Base-by-base conservation (phyloP, 2,113 vertebrate species). In the Ia io region DNA sequence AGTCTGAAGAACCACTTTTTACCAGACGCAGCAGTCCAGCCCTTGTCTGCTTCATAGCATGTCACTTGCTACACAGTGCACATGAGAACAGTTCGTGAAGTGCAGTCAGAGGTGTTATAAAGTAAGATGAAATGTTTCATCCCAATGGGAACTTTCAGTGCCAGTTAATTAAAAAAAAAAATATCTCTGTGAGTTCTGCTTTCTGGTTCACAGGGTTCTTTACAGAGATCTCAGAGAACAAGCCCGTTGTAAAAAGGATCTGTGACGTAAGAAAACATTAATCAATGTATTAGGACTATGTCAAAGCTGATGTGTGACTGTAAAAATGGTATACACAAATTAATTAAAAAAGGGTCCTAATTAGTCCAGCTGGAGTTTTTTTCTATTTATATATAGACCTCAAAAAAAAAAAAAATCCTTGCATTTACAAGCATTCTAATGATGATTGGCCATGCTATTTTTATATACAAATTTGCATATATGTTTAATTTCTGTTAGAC, bases 401-500 rank as follows among this genome's bases (percentile, higher is more conserved):
- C 94, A 98, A 98, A 98, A 97, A 97, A 95, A 96, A 97, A 97
- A 97, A 97, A 98, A 98, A 97, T 76, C 93, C 97, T 98, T 96
- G 98, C 92, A 98, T 96, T 96, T 96, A 98, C 88, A 98, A 97
- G 97, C 97, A 97, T 97, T 98, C 98, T 98, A 98, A 96, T 94
- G 97, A 98, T 97, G 96, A 95, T 96, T 96, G 97, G 95, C 95
- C 97, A 98, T 98, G 97, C 97, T 97, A 96, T 85, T 96, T 98
- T 98, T 98, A 97, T 98, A 98, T 97, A 98, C 83, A 98, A 98
- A 98, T 98, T 98, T 98, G 98, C 98, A 98, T 98, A 98, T 98
- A 97, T 98, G 96, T 97, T 97, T 98, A 96, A 97, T 97, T 98
- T 70, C 65, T 96, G 88, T 93, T 96, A 97, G 82, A 98, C 96